Base-by-base conservation (phyloP, 2,797 vertebrate species). In the Selene dorsalis region DNA sequence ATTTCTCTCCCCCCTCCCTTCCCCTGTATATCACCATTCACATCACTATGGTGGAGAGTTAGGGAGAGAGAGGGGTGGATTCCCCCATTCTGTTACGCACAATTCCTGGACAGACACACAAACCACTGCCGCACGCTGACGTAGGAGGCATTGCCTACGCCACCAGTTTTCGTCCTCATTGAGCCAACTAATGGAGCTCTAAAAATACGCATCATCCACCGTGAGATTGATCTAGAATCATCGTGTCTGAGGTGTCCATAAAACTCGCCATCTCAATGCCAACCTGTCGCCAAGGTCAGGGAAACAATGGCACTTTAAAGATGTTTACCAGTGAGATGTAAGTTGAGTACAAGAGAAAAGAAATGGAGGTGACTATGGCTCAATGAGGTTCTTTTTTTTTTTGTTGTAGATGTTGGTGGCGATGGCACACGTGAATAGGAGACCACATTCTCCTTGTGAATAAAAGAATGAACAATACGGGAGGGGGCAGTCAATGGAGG, bases 81-180 rank as follows among this genome's bases (percentile, higher is more conserved):
- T 93, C 87, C 91, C 91, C 89, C 68, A 77, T 87, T 80, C 83
- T 82, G 87, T 92, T 91, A 92, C 87, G 90, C 90, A 94, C 89
- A 85, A 85, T 87, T 84, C 72, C 30, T 35, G 38, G 79, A 85
- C 79, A 73, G 80, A 80, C 87, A 89, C 84, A 84, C 89, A 86
- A 84, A 70, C 78, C 74, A 20, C 72, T 82, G 87, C 70, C 80
- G 87, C 82, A 50, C 4, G 1, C 74, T 95, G 93, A 94, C 93
- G 92, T 94, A 87, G 68, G 82, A 86, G 83, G 67, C 83, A 18
- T 73, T 56, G 87, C 84, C 84, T 84, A 93, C 91, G 91, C 90
- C 94, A 94, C 76, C 22, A 9, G 60, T 92, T 41, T 89, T 88
- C 73, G 66, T 84, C 69, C 86, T 89, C 90, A 82, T 62, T 47